These are phyloP conservation scores for Schizopygopsis pylzovi DNA, from an alignment of 2,797 vertebrate genomes.

Conservation along the genomic window DNA sequence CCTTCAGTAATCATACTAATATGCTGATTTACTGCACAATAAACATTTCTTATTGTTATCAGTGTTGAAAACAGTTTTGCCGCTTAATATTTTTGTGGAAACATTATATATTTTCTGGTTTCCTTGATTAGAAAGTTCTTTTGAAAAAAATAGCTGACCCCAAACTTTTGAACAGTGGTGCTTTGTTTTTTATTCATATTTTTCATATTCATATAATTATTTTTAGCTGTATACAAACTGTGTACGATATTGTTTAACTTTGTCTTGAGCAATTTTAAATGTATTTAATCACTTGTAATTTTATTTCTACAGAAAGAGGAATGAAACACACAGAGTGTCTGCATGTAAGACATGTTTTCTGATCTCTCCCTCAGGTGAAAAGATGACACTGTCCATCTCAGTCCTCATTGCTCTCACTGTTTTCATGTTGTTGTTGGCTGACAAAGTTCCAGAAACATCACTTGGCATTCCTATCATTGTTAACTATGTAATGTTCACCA, in stretches of 20 bases:
- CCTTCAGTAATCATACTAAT: neutral
- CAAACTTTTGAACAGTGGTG: neutral
- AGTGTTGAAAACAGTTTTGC: neutral
- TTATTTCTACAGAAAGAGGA: neutral
- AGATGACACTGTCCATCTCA: constrained; percentile 85
- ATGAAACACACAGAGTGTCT: neutral
- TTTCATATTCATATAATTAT: neutral
- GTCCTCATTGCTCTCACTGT: constrained; percentile 83
- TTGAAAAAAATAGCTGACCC: no score
- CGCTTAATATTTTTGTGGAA: neutral
- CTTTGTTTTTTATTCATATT: neutral
- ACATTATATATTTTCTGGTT: neutral
- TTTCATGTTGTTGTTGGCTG: constrained; percentile 83
- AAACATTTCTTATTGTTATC: neutral
- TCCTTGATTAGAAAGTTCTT: neutral
- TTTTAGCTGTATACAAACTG: neutral
- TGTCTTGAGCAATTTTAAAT: neutral
- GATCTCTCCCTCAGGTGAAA: constrained; percentile 75
- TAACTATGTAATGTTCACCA: constrained; percentile 84
- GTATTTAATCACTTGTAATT: neutral
- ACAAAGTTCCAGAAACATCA: constrained; percentile 84
- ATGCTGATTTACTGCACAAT: neutral
- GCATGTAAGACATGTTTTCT: neutral
- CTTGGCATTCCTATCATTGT: constrained; percentile 83
- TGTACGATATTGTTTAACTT: neutral